Evolutionary conservation across 2,797 vertebrate species (phyloP), one percentile per base, ranked within the genome.

Genomic region (Pantherophis vulpinus): DNA sequence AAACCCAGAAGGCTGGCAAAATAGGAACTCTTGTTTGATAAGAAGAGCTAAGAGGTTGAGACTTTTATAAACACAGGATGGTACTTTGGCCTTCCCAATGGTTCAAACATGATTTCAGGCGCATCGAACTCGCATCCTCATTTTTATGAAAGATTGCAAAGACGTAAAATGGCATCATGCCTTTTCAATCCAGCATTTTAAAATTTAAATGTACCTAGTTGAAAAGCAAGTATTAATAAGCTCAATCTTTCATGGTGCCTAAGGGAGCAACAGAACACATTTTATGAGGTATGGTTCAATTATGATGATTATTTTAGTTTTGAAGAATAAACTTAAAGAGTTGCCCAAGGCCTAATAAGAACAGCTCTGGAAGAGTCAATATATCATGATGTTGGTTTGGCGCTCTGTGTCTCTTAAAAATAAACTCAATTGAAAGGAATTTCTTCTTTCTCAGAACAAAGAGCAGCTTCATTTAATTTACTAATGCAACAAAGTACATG

Each of bases 191-290:
- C 90, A 93, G 74, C 93, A 59, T 95, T 96, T 95, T 90, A 94
- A 94, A 95, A 70, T 20, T 89, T 94, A 94, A 94, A 95, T 79
- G 10, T 93, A 12, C 18, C 59, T 94, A 89, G n/a, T 59, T 95
- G 79, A 86, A 96, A 89, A 89, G 94, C 89, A 63, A 86, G 55
- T 94, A 66, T 93, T 94, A 96, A 93, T 95, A 95, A 93, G 25
- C 32, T 94, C 95, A 93, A 95, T 92, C 56, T 94, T 94, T 89
- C 29, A 59, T 8, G 93, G 56, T 92, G 1, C 1, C 12, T 93
- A 59, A 93, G 94, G 94, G 90, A 93, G 89, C 90, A 42, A 89
- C 20, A 89, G 91, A 92, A 94, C 54, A 51, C 1, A 89, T 93
- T 95, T 94, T 95, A 16, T 25, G 90, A 94, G 93, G 3, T 86